Percentiles rank a stretch among this genome's conserved stretches.
These are phyloP conservation scores for Gymnothorax javanicus DNA, from an alignment of 2,797 vertebrate genomes.

Conservation along the genomic window DNA sequence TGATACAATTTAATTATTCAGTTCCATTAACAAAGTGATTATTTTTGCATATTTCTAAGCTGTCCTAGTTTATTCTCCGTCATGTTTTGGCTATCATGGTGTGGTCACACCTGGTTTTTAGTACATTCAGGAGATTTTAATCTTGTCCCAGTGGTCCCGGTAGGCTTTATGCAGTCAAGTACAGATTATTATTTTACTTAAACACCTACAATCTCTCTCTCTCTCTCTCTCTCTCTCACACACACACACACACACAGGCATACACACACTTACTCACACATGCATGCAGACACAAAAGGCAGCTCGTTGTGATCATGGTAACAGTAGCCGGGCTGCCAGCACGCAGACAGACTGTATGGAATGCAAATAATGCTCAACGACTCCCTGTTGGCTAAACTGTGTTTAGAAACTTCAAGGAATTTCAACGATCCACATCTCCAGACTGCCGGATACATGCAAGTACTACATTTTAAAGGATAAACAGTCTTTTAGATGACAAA, in stretches of 20 bases:
- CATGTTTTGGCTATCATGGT: background rate
- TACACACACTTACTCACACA: slow-evolving; percentile 12
- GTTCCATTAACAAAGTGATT: background rate
- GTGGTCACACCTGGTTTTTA: background rate
- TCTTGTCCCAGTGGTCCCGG: background rate
- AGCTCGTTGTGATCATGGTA: slow-evolving; percentile 56
- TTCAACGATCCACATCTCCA: background rate
- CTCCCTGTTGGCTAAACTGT: background rate
- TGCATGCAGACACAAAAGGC: slow-evolving; percentile 14
- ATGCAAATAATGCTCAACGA: slow-evolving; percentile 23
- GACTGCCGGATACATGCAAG: background rate
- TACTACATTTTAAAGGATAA: background rate
- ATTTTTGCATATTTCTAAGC: background rate
- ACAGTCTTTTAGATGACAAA: background rate
- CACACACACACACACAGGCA: background rate
- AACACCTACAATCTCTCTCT: background rate
- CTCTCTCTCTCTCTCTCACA: background rate
- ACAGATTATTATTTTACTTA: background rate
- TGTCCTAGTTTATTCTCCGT: background rate
- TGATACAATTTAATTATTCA: background rate
- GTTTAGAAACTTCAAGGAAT: background rate
- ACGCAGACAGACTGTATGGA: slow-evolving; percentile 56
- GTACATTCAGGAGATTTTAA: no score
- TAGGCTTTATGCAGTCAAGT: background rate
- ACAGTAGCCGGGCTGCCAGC: slow-evolving; percentile 61